Percentiles rank a stretch among this genome's conserved stretches.
Conservation (phyloP, 2,113 vertebrate species). For the Trogon surrucura region DNA sequence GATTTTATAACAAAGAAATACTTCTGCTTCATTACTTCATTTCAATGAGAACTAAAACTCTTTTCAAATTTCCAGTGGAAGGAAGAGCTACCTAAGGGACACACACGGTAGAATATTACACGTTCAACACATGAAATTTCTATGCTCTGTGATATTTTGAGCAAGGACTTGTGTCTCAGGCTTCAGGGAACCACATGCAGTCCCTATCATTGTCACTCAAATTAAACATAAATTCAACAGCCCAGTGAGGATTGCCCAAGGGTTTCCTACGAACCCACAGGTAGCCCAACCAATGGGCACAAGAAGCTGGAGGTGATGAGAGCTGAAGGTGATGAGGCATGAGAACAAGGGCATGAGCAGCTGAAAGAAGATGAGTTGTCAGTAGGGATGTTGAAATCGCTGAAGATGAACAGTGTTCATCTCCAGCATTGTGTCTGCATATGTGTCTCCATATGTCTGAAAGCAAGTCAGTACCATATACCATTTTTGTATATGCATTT, state of each 20-base stretch:
- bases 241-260: neutral
- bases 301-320: neutral
- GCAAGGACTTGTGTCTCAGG: neutral
- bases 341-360: neutral
- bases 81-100: neutral
- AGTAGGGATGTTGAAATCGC: neutral
- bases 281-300: neutral
- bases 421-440: too few relatives aligned
- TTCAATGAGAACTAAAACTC: neutral
- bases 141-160: neutral
- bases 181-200: neutral
- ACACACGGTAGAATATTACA: neutral
- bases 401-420: too few relatives aligned
- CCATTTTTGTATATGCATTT: neutral
- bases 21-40: neutral
- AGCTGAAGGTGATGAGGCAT: neutral
- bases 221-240: neutral
- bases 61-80: neutral
- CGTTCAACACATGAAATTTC: too few relatives aligned
- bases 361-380: neutral
- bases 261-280: neutral
- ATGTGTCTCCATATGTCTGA: too few relatives aligned
- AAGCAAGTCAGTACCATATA: neutral
- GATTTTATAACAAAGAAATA: neutral
- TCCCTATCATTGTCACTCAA: fast-evolving